Percentiles rank a stretch among this genome's conserved stretches.
phyloP scores from a whole-genome alignment of 2,113 vertebrate species.

The Zapus hudsonius region DNA sequence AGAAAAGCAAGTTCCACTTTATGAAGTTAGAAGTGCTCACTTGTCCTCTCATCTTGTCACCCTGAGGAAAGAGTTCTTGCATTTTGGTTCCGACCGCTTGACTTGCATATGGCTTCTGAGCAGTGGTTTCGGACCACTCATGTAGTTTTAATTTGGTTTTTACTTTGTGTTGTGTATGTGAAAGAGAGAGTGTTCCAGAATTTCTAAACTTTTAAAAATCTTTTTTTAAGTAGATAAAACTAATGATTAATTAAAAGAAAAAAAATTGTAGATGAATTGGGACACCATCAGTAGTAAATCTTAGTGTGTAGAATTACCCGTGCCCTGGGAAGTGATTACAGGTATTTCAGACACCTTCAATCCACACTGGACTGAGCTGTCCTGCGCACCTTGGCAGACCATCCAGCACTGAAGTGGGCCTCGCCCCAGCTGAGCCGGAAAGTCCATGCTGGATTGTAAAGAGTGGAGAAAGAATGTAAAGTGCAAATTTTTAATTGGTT shows the following conservation, averaged over 20 bases:
- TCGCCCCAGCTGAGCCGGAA: neutral
- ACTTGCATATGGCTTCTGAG: neutral
- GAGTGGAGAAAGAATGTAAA: slow-evolving; percentile 37
- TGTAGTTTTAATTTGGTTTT: neutral
- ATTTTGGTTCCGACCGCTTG: too few species aligned
- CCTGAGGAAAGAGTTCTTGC: neutral
- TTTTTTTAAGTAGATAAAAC: slow-evolving; percentile 30
- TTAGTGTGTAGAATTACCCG: neutral
- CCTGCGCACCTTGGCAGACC: too few species aligned
- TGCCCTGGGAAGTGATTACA: neutral
- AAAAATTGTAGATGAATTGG: neutral
- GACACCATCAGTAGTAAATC: neutral
- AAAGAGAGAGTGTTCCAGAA: neutral
- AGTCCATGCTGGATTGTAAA: slow-evolving; percentile 10
- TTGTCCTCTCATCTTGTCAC: neutral
- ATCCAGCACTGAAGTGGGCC: neutral
- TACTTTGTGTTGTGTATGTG: neutral
- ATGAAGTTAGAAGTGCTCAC: slow-evolving; percentile 7
- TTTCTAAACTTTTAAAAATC: slow-evolving; percentile 43
- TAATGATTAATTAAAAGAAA: slow-evolving; percentile 35
- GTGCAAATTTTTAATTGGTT: neutral
- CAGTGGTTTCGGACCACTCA: neutral
- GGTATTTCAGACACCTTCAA: neutral
- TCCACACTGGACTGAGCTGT: neutral
- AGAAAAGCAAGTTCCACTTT: neutral